Evolutionary conservation across 2,888 invertebrate genomes (phyloP), one percentile per base, ranked within the genome.

Genomic region (Mimachlamys varia): DNA sequence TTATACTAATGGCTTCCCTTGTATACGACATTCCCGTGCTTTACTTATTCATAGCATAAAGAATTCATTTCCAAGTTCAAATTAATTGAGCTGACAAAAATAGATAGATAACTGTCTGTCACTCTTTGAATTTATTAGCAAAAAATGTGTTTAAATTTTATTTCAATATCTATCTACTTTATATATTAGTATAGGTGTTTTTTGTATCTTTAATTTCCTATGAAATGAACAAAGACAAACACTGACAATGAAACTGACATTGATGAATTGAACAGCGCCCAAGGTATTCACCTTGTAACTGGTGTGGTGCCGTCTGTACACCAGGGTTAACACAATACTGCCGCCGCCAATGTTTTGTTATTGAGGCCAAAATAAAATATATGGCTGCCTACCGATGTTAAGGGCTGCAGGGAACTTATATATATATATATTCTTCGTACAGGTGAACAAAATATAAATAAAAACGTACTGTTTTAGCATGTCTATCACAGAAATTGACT

Each of bases 191-290:
- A 44, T 44, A 44, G 44, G 44, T 13, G 22, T 33, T 76, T 76
- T 76, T 33, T 76, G 12, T 76, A 76, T 76, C 76, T 76, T 76
- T 76, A 4, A 76, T 76, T 76, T 76, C 76, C 76, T 76, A 27
- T 76, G 13, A 76, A 76, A 58, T 58, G 58, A 58, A 58, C 58
- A 58, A 76, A 76, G 76, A 76, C 76, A 76, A 33, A 76, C 33
- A 22, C 76, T 76, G 76, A 76, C 76, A 76, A 76, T 7, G 76
- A 76, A 76, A 27, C 76, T 76, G 76, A 76, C 76, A 76, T 27
- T 76, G 76, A 76, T 76, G 76, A 33, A 76, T 76, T 76, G 76
- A 76, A 33, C 76, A 76, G 76, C 27, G 22, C 76, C 27, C 22
- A 22, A 33, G 76, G 76, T 76, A 76, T 76, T 76, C 76, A 33